phyloP scores from a whole-genome alignment of 1,140 invertebrate species.

The Camponotus floridanus region DNA sequence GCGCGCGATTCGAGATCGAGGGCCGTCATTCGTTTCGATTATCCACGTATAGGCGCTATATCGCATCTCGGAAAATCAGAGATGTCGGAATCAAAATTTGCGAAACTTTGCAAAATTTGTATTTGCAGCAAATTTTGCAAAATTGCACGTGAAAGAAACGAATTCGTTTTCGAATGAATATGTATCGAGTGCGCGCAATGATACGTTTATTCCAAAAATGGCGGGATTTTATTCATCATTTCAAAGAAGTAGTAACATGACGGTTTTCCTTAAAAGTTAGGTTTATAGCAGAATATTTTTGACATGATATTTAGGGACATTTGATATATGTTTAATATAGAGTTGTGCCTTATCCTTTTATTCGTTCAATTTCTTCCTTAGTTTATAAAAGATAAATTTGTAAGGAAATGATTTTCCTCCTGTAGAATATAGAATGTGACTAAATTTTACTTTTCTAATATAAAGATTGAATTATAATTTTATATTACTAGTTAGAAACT shows the following conservation, averaged over 20 bases:
- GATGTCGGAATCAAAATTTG: not conserved
- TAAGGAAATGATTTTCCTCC: not conserved
- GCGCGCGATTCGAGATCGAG: constrained; percentile 61
- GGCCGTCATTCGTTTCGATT: constrained; percentile 63
- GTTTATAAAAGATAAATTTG: not conserved
- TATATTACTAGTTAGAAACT: not conserved
- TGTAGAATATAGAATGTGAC: not conserved
- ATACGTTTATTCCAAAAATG: not conserved
- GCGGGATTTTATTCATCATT: not conserved
- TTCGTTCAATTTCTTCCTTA: not conserved
- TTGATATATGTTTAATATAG: not conserved
- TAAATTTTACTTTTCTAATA: not conserved
- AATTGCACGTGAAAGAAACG: not conserved
- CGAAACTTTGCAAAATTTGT: too few relatives aligned
- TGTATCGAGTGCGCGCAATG: not conserved
- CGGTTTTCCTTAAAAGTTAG: not conserved
- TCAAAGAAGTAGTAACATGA: not conserved
- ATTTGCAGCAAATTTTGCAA: too few relatives aligned
- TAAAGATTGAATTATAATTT: not conserved
- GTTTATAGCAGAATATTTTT: not conserved
- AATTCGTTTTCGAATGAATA: not conserved
- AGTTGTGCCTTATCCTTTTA: not conserved
- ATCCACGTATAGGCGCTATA: constrained; percentile 46
- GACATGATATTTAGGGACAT: not conserved
- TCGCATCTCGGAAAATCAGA: not conserved